Base-by-base conservation (phyloP, 2,888 invertebrate genomes). In the Mythimna loreyi region DNA sequence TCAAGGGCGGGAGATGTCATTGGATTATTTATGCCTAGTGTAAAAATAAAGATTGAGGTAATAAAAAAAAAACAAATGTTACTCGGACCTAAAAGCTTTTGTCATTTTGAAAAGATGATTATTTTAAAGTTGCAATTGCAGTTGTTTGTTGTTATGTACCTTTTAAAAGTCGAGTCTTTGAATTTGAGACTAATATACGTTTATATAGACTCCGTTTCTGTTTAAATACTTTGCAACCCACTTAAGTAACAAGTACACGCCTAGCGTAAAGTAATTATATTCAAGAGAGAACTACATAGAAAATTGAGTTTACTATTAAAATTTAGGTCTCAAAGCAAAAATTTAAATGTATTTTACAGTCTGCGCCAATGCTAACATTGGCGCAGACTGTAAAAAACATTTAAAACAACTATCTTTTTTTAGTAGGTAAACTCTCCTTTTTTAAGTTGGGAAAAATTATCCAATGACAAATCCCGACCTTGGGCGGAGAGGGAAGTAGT, bases 261-360 rank as follows among this genome's bases (percentile, higher is more conserved):
- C 43, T 9, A 52, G 30, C 64, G 45, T 60, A 60, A 74, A 74
- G 59, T 66, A 79, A 74, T 79, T 79, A 68, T 75, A 56, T 16
- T 73, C 21, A 25, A 60, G 63, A 58, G 55, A 47, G 53, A 58
- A 55, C 30, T 60, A 60, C 52, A 30, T 53, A 50, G 52, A 45
- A 66, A 45, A 45, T 21, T 25, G 28, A 50, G 25, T 59, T 19
- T 64, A 33, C 36, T 73, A 56, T 68, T 59, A 53, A 67, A 74
- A 75, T 63, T 66, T 57, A 28, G 47, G 53, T 68, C 67, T 65
- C 23, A 65, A 50, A 52, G n/a, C 59, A 47, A n/a, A n/a, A n/a
- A n/a, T n/a, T n/a, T n/a, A n/a, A n/a, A n/a, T n/a, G n/a, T n/a
- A n/a, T n/a, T n/a, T n/a, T n/a, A n/a, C n/a, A n/a, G n/a, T n/a